Conservation (phyloP, 2,113 vertebrate genomes). For the Erinaceus europaeus region DNA sequence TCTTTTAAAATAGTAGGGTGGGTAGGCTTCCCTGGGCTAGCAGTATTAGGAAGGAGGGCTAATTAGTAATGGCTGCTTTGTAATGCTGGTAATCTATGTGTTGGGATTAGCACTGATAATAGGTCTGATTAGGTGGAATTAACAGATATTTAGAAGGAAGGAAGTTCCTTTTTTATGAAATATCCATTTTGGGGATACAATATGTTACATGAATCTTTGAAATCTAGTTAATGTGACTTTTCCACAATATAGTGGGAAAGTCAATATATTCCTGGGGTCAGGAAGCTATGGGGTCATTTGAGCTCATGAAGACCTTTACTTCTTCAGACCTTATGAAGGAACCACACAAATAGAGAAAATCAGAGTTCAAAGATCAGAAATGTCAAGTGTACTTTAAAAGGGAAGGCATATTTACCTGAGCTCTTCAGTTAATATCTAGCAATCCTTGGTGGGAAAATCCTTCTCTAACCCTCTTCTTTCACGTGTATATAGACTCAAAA, state of each 20-base stretch:
- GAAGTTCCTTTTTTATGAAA: conserved; percentile 64
- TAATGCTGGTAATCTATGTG: conserved; percentile 61
- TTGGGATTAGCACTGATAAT: conserved; percentile 73
- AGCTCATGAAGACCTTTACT: conserved; percentile 38
- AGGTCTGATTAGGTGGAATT: conserved; percentile 70
- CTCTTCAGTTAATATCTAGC: conserved; percentile 40
- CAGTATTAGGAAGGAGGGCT: conserved; percentile 50
- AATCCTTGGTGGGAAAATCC: conserved; percentile 16
- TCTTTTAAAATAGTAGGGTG: conserved; percentile 56
- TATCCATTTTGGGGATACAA: conserved; percentile 40
- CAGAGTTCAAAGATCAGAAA: conserved; percentile 63
- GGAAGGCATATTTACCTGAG: conserved; percentile 46
- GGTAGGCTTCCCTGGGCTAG: conserved; percentile 51
- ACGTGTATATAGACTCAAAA: not conserved
- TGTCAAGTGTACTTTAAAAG: conserved; percentile 48
- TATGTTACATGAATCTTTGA: not conserved
- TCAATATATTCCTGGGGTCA: not conserved
- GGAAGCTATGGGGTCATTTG: not conserved
- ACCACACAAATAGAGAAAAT: conserved; percentile 31
- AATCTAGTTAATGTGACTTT: conserved; percentile 35
- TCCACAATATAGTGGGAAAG: not conserved
- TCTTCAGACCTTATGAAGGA: conserved; percentile 33
- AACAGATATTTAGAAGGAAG: conserved; percentile 66
- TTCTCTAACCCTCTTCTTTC: not conserved
- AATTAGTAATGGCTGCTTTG: conserved; percentile 68